Base-by-base conservation (phyloP, 2,113 vertebrate genomes). In the Sardina pilchardus region DNA sequence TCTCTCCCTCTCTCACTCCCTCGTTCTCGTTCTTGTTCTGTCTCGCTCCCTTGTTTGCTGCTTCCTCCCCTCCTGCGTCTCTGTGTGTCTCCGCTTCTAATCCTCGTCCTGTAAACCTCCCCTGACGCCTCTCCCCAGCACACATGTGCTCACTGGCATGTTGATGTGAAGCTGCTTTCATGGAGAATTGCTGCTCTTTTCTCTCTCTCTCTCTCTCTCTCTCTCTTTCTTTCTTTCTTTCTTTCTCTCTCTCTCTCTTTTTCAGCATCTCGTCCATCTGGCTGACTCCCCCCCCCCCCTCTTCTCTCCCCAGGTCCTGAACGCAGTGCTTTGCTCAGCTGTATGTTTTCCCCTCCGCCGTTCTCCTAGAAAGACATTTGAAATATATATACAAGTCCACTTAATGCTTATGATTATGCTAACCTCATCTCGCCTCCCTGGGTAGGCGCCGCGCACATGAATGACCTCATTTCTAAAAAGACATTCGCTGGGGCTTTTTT, bases 61-160 rank as follows among this genome's bases (percentile, higher is more conserved):
- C 6, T 71, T 71, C n/a, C 63, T 67, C 63, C 63, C 26, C 63
- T 71, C 63, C 63, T 71, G n/a, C 63, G 24, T 6, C 8, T 71
- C n/a, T 67, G 10, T 92, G 90, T 86, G 91, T 89, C 92, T 91
- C 90, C 82, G 39, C 82, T 89, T 83, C 26, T 34, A 26, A 71
- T 71, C 63, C 63, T 71, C 63, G 6, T 71, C 63, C n/a, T 71
- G n/a, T 26, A 34, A 30, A 71, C 26, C 63, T 30, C 24, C 24
- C 63, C 63, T 30, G 24, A 30, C 10, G n/a, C 59, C 59, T 26
- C 10, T 26, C n/a, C 26, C 10, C 1, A n/a, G n/a, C 59, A 71
- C 63, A 71, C 63, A 26, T 63, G 63, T 71, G 63, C 63, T 30
- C n/a, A 78, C 71, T 78, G 10, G 6, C 0, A 30, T 78, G 71